Evolutionary conservation across 2,797 vertebrate genomes (phyloP), one percentile per base, ranked within the genome.

Genomic region (Intellagama lesueurii): DNA sequence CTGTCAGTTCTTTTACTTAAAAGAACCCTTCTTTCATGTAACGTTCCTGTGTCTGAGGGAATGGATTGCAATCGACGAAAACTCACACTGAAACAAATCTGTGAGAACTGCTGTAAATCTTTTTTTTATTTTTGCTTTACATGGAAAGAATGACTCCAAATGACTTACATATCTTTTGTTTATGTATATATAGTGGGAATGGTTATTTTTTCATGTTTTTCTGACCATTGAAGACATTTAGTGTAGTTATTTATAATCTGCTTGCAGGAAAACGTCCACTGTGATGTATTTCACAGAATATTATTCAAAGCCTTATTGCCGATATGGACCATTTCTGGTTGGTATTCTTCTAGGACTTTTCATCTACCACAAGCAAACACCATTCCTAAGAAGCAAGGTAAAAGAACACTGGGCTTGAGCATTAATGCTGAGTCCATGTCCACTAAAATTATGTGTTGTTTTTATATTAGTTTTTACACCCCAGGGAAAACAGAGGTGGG

Each of bases 231-330:
- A 66, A 49, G 7, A 60, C n/a, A 30, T 79, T 60, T 35, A 77
- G 4, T 40, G 28, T 14, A 84, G 73, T 40, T 2, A 35, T n/a
- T 85, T 76, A 60, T n/a, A 68, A 24, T 85, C 78, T 85, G 2
- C 86, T 92, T 90, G 40, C 72, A 96, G 95, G 28, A 92, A 95
- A 72, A 78, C 56, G 0, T 86, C 4, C 0, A 56, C 87, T 0
- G 1, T 1, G 32, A 14, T 90, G 7, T 95, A 96, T 87, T 95
- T 95, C 86, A 93, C 94, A 52, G 94, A 97, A 83, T 97, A 97
- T 93, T 98, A 98, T 91, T 96, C 96, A n/a, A 98, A 98, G 91
- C 98, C 98, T 26, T 97, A 98, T 92, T 98, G 98, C 72, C 94
- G 97, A 94, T 97, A 97, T 4, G 98, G 98, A 24, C 98, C 98